A percentile compares a stretch with the other conserved stretches of the same genome.
phyloP scores from a whole-genome alignment of 2,797 vertebrate genomes.

The Melanotaenia boesemani region DNA sequence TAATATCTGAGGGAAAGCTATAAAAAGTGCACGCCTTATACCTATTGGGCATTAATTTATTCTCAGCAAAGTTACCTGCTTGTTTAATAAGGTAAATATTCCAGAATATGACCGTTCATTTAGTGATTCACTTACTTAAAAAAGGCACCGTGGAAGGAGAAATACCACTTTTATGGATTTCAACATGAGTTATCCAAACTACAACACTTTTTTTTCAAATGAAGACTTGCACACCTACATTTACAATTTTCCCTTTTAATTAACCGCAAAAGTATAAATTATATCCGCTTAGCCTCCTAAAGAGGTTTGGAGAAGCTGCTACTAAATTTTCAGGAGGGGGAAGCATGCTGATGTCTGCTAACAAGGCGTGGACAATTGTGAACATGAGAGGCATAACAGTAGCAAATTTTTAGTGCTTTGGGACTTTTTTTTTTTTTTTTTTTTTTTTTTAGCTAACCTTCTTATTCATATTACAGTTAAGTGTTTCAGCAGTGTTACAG shows the following conservation, averaged over 20 bases:
- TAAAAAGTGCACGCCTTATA: background rate
- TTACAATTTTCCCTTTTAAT: background rate
- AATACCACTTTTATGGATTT: slow-evolving; percentile 1
- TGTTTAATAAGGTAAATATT: background rate
- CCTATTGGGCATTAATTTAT: background rate
- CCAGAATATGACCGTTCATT: background rate
- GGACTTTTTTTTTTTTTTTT: slow-evolving; percentile 51
- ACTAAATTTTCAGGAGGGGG: slow-evolving; percentile 38
- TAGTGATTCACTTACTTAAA: background rate
- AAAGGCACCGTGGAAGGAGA: slow-evolving; percentile 2
- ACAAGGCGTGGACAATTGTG: slow-evolving; percentile 66
- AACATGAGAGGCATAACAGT: slow-evolving; percentile 56
- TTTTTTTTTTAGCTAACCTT: slow-evolving; percentile 65
- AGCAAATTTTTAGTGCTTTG: slow-evolving; percentile 37
- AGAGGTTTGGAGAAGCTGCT: slow-evolving; percentile 11
- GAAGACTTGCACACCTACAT: background rate
- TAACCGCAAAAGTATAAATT: background rate
- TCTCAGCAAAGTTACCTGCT: background rate
- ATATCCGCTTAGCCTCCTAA: slow-evolving; percentile 19
- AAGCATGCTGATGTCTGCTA: slow-evolving; percentile 47
- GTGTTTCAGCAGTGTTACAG: slow-evolving; percentile 10
- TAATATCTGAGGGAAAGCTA: slow-evolving; percentile 27
- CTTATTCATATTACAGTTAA: slow-evolving; percentile 34
- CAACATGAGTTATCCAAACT: background rate
- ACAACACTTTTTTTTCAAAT: background rate